Percentiles rank a stretch among this genome's conserved stretches.
These are phyloP conservation scores for Plumapathes pennacea DNA, from an alignment of 92 coral and sea anemone species.

Conservation along the genomic window DNA sequence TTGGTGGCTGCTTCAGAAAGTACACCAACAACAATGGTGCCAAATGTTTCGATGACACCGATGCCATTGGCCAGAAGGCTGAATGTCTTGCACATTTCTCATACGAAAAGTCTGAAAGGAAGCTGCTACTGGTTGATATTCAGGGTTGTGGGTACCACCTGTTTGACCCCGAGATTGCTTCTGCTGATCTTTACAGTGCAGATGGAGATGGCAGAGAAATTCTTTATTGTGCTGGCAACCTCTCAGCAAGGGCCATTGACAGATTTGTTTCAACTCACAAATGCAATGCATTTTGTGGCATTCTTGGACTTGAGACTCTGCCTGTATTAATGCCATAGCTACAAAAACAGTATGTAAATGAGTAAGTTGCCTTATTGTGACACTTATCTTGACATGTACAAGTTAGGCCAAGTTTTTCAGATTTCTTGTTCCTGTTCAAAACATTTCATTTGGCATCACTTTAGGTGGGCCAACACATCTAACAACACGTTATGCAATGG, in stretches of 20 bases:
- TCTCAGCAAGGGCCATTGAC: conserved; percentile 9
- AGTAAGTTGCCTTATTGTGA: too few relatives aligned
- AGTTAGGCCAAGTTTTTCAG: too few relatives aligned
- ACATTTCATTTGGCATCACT: too few relatives aligned
- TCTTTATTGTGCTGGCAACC: conserved; percentile 31
- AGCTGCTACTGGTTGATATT: conserved; percentile 25
- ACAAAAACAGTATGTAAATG: too few relatives aligned
- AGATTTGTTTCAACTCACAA: conserved; percentile 23
- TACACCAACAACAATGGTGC: conserved; percentile 22
- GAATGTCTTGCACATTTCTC: conserved; percentile 33
- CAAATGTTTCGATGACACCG: conserved; percentile 9
- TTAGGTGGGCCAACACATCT: too few relatives aligned
- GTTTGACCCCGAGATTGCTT: conserved; percentile 26
- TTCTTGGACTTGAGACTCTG: conserved; percentile 16
- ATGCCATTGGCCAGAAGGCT: conserved; percentile 17
- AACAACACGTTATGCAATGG: too few relatives aligned
- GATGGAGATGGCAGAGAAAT: conserved; percentile 5
- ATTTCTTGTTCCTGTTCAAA: too few relatives aligned
- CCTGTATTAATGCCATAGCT: too few relatives aligned
- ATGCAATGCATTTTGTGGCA: conserved; percentile 17
- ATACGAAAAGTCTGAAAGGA: conserved; percentile 17
- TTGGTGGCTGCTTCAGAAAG: conserved; percentile 20
- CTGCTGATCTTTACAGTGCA: conserved; percentile 4
- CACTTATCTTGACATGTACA: too few relatives aligned
- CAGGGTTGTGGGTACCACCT: conserved; percentile 30